Base-by-base conservation (phyloP, 2,888 invertebrate genomes). In the Diarsia rubi region DNA sequence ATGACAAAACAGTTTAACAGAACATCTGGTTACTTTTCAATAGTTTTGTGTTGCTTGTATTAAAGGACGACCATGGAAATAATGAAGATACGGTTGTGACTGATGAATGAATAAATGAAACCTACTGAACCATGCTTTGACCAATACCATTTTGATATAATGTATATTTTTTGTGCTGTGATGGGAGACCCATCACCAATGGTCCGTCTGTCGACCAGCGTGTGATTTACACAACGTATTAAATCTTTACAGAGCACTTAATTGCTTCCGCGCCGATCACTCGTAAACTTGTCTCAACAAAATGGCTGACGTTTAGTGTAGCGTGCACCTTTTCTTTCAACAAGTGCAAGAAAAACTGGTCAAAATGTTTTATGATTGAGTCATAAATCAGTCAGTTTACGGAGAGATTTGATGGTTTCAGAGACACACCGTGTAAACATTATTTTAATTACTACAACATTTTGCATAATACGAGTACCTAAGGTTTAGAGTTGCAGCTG, bases 161-260 rank as follows among this genome's bases (percentile, higher is more conserved):
- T 37, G 24, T 68, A 0, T 44, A 47, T 45, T 42, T 71, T 14
- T 47, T 47, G 45, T 66, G 42, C 5, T 47, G 57, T 73, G 90
- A 83, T 81, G n/a, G n/a, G n/a, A n/a, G n/a, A 82, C 87, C 79
- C 81, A 70, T 90, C 90, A 75, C 69, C 73, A 90, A 91, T 90
- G 88, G 78, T 85, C 88, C 83, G 89, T 86, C 83, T 87, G 82
- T 69, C 90, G 74, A 74, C 80, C 85, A 84, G 83, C 64, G 68
- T 69, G 74, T 91, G 92, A 92, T 92, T 92, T 93, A 92, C 87
- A 88, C 79, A 54, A 84, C 79, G 85, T 90, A 92, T 92, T 90
- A 93, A 94, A 93, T 83, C 90, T 93, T 93, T 91, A 93, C 90
- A 91, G 88, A 88, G 86, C 88, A 89, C 90, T 94, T 94, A 92